Conservation (phyloP, 2,113 vertebrate species). For the Marmota monax region DNA sequence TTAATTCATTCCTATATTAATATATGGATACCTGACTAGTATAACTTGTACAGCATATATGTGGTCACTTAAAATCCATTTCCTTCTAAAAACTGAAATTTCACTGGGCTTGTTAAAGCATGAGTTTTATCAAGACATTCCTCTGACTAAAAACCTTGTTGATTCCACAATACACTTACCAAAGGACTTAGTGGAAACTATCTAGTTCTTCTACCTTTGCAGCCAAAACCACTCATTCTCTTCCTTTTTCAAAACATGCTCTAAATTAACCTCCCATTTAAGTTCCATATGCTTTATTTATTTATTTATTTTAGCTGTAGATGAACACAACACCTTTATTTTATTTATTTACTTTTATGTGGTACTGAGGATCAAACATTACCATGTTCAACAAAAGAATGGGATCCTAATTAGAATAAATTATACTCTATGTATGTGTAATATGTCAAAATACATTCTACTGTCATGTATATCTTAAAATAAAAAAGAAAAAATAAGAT, state of each 20-base stretch:
- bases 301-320: too few relatives aligned
- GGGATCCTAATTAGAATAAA: too few relatives aligned
- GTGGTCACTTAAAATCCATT: neutral
- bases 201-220: neutral
- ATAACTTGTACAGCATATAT: neutral
- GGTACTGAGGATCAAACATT: too few relatives aligned
- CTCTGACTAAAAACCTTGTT: neutral
- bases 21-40: too few relatives aligned
- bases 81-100: neutral
- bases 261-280: neutral
- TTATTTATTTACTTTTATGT: too few relatives aligned
- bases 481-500: too few relatives aligned
- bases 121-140: neutral
- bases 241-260: neutral
- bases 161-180: neutral
- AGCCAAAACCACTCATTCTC: neutral
- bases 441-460: too few relatives aligned
- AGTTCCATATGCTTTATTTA: neutral
- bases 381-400: too few relatives aligned
- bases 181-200: neutral
- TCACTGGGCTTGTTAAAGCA: neutral
- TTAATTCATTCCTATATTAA: neutral
- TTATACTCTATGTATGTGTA: too few relatives aligned
- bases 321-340: too few relatives aligned
- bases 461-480: too few relatives aligned